Evolutionary conservation across 2,797 vertebrate genomes (phyloP), one percentile per base, ranked within the genome.

Genomic region (Silurus aristotelis): DNA sequence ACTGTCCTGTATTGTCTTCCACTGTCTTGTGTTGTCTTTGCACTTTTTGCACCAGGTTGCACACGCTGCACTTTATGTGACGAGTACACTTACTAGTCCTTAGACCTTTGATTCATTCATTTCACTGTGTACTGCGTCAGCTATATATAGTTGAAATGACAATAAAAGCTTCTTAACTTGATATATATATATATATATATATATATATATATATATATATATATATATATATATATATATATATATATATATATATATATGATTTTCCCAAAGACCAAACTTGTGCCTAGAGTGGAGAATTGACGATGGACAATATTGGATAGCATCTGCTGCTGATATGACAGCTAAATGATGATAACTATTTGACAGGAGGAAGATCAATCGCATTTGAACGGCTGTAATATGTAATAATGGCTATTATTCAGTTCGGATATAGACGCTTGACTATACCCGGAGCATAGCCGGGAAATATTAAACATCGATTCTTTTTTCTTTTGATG

Each of bases 401-500:
- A 87, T 88, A 70, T 77, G 83, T 55, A 83, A 72, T 86, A 85
- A 87, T 86, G 61, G 25, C 67, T 76, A 83, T 84, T 86, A 87
- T 85, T 89, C 77, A 89, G 31, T 82, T 64, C 82, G 78, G 52
- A 72, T 80, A 75, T 79, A 79, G 81, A 85, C 8, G 14, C 67
- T 83, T 73, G 64, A 68, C 81, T 82, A 22, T 88, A 70, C 84
- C 84, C 55, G 52, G n/a, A 82, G 86, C 55, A 84, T 84, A 70
- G 75, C 78, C 64, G 66, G 75, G 72, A 87, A 46, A 85, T 87
- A 86, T 90, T 84, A 88, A 78, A 60, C 75, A 87, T 81, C 56
- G 86, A 85, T 87, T 87, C 48, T 83, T 84, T 71, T 84, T 87
- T 86, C 84, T 76, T 80, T 81, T 25, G 38, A 71, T 75, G 31